Conservation (phyloP, 2,797 vertebrate genomes). For the Antrozous pallidus region DNA sequence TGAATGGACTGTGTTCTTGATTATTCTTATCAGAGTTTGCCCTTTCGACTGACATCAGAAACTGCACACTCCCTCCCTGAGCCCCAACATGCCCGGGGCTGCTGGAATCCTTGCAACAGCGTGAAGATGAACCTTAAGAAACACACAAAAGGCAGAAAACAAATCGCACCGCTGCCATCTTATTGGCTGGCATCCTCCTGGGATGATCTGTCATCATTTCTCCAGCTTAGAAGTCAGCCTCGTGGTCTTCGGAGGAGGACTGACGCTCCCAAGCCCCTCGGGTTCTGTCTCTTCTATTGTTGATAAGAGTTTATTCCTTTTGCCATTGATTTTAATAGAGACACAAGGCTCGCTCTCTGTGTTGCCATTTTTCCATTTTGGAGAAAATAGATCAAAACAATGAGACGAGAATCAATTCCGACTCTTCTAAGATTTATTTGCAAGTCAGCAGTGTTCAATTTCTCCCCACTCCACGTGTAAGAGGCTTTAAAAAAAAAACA, state of each 20-base stretch:
- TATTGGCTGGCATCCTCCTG: slow-evolving; percentile 36
- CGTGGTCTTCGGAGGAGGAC: background rate
- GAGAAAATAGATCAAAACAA: background rate
- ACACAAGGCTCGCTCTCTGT: background rate
- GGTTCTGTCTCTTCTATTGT: slow-evolving; percentile 27
- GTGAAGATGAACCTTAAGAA: slow-evolving; percentile 20
- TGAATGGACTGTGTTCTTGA: background rate
- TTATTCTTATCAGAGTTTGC: background rate
- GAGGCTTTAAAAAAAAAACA: slow-evolving; percentile 28
- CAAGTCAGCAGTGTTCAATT: slow-evolving; percentile 54
- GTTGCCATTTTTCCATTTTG: background rate
- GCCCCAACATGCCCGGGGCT: background rate
- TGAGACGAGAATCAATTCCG: slow-evolving; percentile 15
- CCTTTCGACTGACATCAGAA: slow-evolving; percentile 32
- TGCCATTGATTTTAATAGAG: slow-evolving; percentile 17
- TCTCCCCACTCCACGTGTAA: slow-evolving; percentile 37
- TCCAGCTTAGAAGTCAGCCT: slow-evolving; percentile 43
- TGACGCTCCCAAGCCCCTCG: background rate
- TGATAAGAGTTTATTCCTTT: background rate
- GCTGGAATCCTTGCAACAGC: background rate
- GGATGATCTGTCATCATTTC: slow-evolving; percentile 46
- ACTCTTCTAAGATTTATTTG: slow-evolving; percentile 64
- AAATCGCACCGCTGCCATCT: background rate
- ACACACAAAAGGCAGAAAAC: slow-evolving; percentile 44
- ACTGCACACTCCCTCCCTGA: background rate